Base-by-base conservation (phyloP, 2,797 vertebrate species). In the Nyctalus aviator region DNA sequence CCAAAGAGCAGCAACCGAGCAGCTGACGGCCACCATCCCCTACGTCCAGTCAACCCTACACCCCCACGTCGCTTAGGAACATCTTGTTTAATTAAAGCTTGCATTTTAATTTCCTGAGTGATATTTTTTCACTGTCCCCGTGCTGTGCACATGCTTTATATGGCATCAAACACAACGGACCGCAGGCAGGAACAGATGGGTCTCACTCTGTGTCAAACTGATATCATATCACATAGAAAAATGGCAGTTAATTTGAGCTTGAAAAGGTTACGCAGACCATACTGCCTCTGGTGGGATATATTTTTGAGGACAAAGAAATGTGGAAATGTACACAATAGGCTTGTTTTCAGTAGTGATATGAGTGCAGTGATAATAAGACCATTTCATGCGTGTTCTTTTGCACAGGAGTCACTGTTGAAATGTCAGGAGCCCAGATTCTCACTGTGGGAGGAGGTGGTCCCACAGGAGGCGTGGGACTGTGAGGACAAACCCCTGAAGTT, bases 381-480 rank as follows among this genome's bases (percentile, higher is more conserved):
- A 18, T 53, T 72, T 44, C 21, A 10, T 18, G 13, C 2, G 2
- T 71, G 0, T 18, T 21, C 1, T 62, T 68, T 11, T 7, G 3
- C 35, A 32, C 21, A 23, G 55, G 25, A 20, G 2, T 12, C 30
- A 17, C 5, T 8, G 15, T 10, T 0, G 17, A 46, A 7, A 15
- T 9, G 3, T 5, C 20, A 6, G 71, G 48, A 84, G 41, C 35
- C 25, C 3, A 21, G 10, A 32, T 20, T 27, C 27, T 41, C n/a
- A 25, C 35, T 8, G 11, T 25, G 55, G 9, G 5, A 46, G 71
- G 15, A 57, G 37, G 21, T 8, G 21, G 30, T 15, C 25, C 23
- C 8, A 17, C 3, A 37, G 0, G n/a, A 46, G 20, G 2, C 2
- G 2, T 32, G 6, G 23, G 44, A 5, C 25, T 59, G 27, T 30